Evolutionary conservation across 2,797 vertebrate species (phyloP).

Genomic region (Clarias pachynema): DNA sequence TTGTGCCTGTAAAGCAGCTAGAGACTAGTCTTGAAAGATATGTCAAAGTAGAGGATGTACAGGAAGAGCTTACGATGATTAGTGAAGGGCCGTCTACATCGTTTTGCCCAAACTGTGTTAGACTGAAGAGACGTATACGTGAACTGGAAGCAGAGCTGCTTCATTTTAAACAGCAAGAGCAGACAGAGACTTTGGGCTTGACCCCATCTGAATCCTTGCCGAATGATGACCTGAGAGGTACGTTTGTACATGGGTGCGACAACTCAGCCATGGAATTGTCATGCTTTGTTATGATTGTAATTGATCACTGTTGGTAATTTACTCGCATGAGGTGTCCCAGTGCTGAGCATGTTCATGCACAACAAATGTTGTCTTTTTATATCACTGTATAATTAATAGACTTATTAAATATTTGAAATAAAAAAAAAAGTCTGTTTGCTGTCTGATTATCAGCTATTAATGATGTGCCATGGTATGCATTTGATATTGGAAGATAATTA

Average conservation of each 20-base stretch:
- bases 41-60: conserved; percentile 83
- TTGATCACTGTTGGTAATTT: background rate
- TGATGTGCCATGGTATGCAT: background rate
- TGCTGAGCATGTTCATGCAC: background rate
- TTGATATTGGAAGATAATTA: background rate
- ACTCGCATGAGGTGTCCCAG: background rate
- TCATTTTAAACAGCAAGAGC: conserved; percentile 82
- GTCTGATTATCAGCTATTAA: conserved; percentile 15
- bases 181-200: conserved; percentile 65
- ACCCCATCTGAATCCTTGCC: conserved; percentile 80
- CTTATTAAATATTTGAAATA: conserved; percentile 38
- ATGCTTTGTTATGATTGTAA: conserved; percentile 16
- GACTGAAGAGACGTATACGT: conserved; percentile 87
- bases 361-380: background rate
- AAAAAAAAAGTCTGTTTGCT: conserved; percentile 37
- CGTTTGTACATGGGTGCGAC: conserved; percentile 56
- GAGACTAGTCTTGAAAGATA: conserved; percentile 71
- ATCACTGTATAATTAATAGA: conserved; percentile 25
- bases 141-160: conserved; percentile 92
- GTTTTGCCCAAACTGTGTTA: conserved; percentile 94
- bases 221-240: conserved; percentile 89
- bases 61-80: conserved; percentile 72
- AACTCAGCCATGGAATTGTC: conserved; percentile 34
- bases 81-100: conserved; percentile 86
- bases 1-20: conserved; percentile 64